Percentiles rank a stretch among this genome's conserved stretches.
Evolutionary conservation across 2,113 vertebrate genomes (phyloP).

Genomic region (Myiozetetes cayanensis): DNA sequence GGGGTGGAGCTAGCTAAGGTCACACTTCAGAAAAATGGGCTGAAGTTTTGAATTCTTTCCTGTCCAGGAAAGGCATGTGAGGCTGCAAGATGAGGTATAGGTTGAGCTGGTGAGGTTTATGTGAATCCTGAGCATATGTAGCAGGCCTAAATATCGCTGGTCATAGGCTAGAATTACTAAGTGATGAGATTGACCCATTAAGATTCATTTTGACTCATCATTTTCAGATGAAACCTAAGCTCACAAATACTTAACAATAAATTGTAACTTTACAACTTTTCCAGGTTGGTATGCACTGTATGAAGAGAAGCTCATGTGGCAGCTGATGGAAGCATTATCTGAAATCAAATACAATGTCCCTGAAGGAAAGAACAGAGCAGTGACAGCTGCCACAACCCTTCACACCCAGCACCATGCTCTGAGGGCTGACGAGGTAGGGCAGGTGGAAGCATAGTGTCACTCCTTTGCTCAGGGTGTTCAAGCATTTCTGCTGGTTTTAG

Average conservation of each 20-base stretch:
- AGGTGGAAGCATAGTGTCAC: neutral
- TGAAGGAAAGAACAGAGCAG: slow-evolving; percentile 16
- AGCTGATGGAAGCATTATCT: slow-evolving; percentile 27
- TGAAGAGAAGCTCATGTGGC: slow-evolving; percentile 50
- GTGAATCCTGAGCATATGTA: neutral
- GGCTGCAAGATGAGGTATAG: neutral
- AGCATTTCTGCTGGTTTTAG: neutral
- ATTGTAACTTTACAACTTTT: neutral
- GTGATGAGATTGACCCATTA: neutral
- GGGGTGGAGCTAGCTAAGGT: neutral
- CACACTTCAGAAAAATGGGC: neutral
- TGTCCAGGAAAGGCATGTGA: neutral
- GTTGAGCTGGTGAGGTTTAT: neutral
- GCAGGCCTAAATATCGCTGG: neutral
- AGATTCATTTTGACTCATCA: neutral
- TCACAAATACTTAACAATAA: neutral
- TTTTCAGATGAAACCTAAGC: neutral
- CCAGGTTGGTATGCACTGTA: neutral
- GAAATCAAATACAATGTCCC: neutral
- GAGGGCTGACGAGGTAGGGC: neutral
- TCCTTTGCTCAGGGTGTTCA: neutral
- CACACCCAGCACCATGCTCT: neutral
- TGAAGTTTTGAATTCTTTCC: neutral
- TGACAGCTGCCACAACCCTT: slow-evolving; percentile 54
- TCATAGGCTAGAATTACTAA: neutral